Evolutionary conservation across 1,140 invertebrate species (phyloP), one percentile per base, ranked within the genome.

Genomic region (Meloidogyne chitwoodi): DNA sequence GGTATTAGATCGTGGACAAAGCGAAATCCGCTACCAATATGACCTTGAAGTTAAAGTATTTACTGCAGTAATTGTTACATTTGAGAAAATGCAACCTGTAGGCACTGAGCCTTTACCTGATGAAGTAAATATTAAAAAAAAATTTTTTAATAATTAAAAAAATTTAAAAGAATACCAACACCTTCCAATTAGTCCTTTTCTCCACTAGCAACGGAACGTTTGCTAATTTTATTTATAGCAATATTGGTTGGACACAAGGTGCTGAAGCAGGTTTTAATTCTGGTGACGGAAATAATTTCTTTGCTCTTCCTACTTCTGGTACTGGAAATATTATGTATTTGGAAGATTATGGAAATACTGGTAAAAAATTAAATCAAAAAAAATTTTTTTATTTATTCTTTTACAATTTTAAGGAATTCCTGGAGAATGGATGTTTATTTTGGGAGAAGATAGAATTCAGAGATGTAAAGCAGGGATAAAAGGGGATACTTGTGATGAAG

Each of bases 241-340:
- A 84, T 62, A 84, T 86, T 29, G 85, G 86, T 34, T 86, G 85
- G 85, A 87, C 85, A 6, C 85, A 86, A 76, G 85, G 86, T 14
- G 85, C 85, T 38, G 85, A 86, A 78, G 84, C 85, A 26, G 85
- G 85, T 69, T 86, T 86, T 76, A 87, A 79, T 63, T 68, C 72
- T 56, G 85, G 85, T 12, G 79, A 85, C 41, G 80, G 77, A 14
- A 62, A 22, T 12, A 76, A 80, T 29, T 72, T 80, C 62, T 86
- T 81, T 77, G 77, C 83, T 24, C 77, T 86, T 8, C 85, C 82
- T 12, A 87, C 83, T 31, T 87, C 84, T 26, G 85, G 85, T 29
- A 87, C 86, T 27, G 86, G 81, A 5, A 87, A 87, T 61, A 86
- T 86, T 26, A 87, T 87, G 86, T 87, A 81, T 68, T 69, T 86